A percentile compares a stretch with the other conserved stretches of the same genome.
Conservation (phyloP, 2,797 vertebrate genomes). For the Tadarida brasiliensis region DNA sequence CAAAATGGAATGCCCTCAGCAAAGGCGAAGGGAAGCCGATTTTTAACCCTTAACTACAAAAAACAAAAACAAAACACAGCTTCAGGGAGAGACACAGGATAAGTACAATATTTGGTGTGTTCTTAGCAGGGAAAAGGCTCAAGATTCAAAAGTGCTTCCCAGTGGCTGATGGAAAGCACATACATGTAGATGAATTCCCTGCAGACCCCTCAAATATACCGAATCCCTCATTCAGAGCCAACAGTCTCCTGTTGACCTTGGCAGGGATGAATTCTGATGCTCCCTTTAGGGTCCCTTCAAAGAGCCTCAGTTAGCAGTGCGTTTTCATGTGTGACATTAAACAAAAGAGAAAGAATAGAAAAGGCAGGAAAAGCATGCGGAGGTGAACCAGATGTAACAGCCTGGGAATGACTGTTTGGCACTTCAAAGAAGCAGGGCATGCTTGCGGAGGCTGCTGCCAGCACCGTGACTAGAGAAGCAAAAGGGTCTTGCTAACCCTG, state of each 20-base stretch:
- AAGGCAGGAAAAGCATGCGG: not conserved
- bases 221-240: not conserved
- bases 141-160: not conserved
- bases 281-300: not conserved
- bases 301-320: not conserved
- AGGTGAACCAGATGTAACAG: not conserved
- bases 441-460: not conserved
- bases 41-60: not conserved
- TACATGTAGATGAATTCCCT: not conserved
- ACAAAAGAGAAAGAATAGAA: not conserved
- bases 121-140: not conserved
- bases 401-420: not conserved
- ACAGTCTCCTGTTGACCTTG: accelerated
- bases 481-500: not conserved
- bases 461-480: constrained; percentile 29
- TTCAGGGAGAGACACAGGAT: not conserved
- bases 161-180: accelerated
- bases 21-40: not conserved
- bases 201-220: not conserved
- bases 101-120: not conserved
- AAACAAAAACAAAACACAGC: not conserved
- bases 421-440: constrained; percentile 15
- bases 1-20: not conserved
- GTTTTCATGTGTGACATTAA: not conserved
- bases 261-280: not conserved